These are phyloP conservation scores for Myzus persicae DNA, from an alignment of 1,140 invertebrate genomes.

Conservation along the genomic window DNA sequence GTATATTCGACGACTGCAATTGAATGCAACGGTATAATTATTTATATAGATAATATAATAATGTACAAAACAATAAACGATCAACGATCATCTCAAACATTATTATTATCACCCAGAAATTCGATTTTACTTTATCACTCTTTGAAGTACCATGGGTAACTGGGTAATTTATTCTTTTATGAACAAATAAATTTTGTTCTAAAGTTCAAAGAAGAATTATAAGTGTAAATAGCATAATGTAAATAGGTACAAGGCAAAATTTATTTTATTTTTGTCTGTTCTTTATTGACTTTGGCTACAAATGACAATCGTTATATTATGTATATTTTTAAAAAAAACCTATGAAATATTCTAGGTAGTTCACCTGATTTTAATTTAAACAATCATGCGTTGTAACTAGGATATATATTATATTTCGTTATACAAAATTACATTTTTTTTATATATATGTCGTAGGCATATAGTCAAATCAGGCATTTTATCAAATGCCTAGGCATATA, in stretches of 20 bases:
- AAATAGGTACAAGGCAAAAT: not conserved
- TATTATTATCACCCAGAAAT: no score
- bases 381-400: not conserved
- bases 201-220: not conserved
- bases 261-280: not conserved
- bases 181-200: not conserved
- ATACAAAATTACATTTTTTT: not conserved
- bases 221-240: not conserved
- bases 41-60: no score
- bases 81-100: no score
- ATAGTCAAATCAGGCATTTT: no score
- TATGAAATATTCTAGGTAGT: not conserved
- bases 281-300: not conserved
- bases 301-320: not conserved
- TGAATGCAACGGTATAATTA: no score
- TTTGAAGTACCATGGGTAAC: not conserved
- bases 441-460: not conserved
- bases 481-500: no score
- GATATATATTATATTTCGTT: not conserved
- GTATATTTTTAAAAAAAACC: not conserved
- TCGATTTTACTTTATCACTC: not conserved
- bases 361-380: not conserved
- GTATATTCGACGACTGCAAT: no score
- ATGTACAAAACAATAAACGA: no score
- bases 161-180: not conserved